Base-by-base conservation (phyloP, 2,113 vertebrate species). In the Euleptes europaea region DNA sequence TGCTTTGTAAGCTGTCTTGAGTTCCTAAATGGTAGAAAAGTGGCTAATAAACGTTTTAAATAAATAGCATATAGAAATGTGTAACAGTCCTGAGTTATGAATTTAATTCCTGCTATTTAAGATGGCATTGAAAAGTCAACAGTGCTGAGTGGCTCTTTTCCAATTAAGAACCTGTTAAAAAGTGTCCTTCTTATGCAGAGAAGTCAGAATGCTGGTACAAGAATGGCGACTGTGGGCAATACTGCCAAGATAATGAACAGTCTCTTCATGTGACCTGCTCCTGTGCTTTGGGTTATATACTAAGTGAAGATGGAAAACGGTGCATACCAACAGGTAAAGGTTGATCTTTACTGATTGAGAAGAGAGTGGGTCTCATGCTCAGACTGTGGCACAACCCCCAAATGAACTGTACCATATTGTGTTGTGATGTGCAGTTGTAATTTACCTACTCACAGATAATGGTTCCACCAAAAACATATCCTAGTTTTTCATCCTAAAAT, bases 161-260 rank as follows among this genome's bases (percentile, higher is more conserved):
- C 0, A 1, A 33, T 49, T 51, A 5, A 0, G 83, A 9, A 80
- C 40, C 2, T 0, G 15, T 13, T 3, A 3, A 10, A 40, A 44
- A 0, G 1, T 86, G 11, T 42, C 51, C 81, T 69, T 35, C 86
- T 42, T 0, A 51, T 15, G 2, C 88, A 96, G 97, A 94, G 8
- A 90, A 90, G 77, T 33, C 90, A 7, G 92, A 96, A n/a, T 97
- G 97, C 93, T 90, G 90, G 88, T 96, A 96, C 51, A 94, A 90
- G 91, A 97, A 97, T 0, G 97, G 97, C 0, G 95, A 94, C 26
- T 97, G 97, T 88, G 81, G 91, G 93, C 97, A 97, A 91, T 96
- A 96, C 92, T 97, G 97, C 86, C 88, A 86, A 80, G 95, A 95
- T 31, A 69, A 84, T 9, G 42, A 80, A 10, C 86, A 76, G 1